These are phyloP conservation scores for Hirundo rustica DNA, from an alignment of 2,797 vertebrate genomes.

Conservation along the genomic window DNA sequence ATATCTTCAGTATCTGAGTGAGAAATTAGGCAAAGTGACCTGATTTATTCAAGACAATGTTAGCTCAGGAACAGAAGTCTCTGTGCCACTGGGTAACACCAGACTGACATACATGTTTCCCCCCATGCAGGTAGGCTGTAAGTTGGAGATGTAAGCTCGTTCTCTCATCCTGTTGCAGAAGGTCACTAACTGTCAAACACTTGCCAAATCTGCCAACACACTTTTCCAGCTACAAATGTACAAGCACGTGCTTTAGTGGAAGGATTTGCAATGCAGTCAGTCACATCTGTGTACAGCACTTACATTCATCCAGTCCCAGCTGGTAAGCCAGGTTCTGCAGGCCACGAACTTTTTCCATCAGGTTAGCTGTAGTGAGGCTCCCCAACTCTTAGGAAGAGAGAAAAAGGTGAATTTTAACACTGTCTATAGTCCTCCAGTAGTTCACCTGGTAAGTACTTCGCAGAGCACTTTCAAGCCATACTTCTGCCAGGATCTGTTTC, in stretches of 20 bases:
- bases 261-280: neutral
- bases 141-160: neutral
- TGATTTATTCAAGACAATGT: neutral
- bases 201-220: neutral
- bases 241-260: accelerated
- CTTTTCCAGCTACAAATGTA: neutral
- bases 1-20: neutral
- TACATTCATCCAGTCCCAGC: conserved; percentile 97
- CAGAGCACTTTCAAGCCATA: neutral
- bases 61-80: neutral
- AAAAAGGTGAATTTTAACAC: conserved; percentile 22
- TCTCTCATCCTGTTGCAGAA: neutral
- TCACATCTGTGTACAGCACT: conserved; percentile 70
- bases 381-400: conserved; percentile 84
- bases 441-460: neutral
- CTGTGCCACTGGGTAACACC: neutral
- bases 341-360: conserved; percentile 99
- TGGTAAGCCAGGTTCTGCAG: conserved; percentile 98
- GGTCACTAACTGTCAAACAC: neutral
- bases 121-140: neutral
- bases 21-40: neutral
- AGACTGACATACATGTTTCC: neutral
- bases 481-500: neutral
- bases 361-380: conserved; percentile 95
- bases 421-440: neutral